Percentiles rank a stretch among this genome's conserved stretches.
Conservation (phyloP, 2,113 vertebrate species). For the Miniopterus natalensis region DNA sequence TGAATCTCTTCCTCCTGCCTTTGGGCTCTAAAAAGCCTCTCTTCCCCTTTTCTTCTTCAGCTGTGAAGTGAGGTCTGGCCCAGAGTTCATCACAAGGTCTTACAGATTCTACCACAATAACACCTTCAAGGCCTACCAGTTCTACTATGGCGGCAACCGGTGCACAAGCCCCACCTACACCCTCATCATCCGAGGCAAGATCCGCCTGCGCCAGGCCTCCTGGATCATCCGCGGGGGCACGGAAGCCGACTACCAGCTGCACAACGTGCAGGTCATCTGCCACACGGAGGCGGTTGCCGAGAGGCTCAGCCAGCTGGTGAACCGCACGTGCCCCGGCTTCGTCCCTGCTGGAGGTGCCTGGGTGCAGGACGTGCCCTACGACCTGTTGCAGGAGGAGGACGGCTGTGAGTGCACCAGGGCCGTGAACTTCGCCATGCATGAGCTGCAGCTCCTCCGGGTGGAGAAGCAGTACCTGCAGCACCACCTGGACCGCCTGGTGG, state of each 20-base stretch:
- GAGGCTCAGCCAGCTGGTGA: conserved; percentile 91
- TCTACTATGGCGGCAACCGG: conserved; percentile 92
- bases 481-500: conserved; percentile 94
- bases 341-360: conserved; percentile 85
- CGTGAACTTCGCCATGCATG: conserved; percentile 97
- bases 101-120: conserved; percentile 96
- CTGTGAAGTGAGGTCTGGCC: conserved; percentile 97
- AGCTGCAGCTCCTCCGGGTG: conserved; percentile 96
- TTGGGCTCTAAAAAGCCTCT: not conserved
- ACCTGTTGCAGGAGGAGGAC: conserved; percentile 93
- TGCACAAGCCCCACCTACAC: conserved; percentile 93
- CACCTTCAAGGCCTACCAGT: conserved; percentile 94
- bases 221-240: conserved; percentile 98
- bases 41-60: conserved; percentile 83
- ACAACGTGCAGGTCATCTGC: conserved; percentile 91
- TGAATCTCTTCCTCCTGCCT: not conserved
- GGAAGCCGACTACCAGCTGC: conserved; percentile 95
- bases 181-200: conserved; percentile 92
- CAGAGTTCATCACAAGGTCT: conserved; percentile 97
- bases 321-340: conserved; percentile 90
- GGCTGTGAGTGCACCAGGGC: conserved; percentile 92
- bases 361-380: conserved; percentile 90
- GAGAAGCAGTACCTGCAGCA: conserved; percentile 97
- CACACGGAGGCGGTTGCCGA: conserved; percentile 90
- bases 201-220: conserved; percentile 95